A percentile compares a stretch with the other conserved stretches of the same genome.
phyloP scores from a whole-genome alignment of 1,140 invertebrate species.

The Nephila pilipes region DNA sequence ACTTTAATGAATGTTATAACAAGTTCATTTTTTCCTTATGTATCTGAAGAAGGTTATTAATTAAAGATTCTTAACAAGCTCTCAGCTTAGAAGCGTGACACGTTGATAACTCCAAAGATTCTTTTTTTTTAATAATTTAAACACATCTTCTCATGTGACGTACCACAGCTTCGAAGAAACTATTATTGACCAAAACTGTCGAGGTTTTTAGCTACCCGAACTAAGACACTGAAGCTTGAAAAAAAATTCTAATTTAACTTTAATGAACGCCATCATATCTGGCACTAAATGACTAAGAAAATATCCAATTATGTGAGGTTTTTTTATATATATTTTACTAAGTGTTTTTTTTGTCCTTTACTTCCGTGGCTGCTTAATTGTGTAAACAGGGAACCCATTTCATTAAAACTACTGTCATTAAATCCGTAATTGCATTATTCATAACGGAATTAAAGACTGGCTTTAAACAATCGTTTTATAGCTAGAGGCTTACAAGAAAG shows the following conservation, averaged over 20 bases:
- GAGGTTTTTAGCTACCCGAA: conserved; percentile 40
- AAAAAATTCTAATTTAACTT: conserved; percentile 72
- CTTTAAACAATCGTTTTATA: conserved; percentile 72
- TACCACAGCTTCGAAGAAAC: background rate
- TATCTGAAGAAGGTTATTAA: conserved; percentile 58
- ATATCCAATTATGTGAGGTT: conserved; percentile 62
- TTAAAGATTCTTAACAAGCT: conserved; percentile 68
- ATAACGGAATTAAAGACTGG: conserved; percentile 67
- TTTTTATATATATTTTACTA: conserved; percentile 27
- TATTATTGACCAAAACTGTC: conserved; percentile 53
- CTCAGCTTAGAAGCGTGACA: conserved; percentile 35
- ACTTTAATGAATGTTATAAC: conserved; percentile 58
- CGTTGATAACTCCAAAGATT: conserved; percentile 33
- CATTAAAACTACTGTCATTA: conserved; percentile 71
- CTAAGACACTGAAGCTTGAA: background rate
- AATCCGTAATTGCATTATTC: conserved; percentile 74
- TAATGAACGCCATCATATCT: conserved; percentile 69
- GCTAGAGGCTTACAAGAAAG: conserved; percentile 26
- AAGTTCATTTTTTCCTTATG: conserved; percentile 11
- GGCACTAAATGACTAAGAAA: conserved; percentile 71
- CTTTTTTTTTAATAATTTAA: conserved; percentile 53
- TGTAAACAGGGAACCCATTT: conserved; percentile 69
- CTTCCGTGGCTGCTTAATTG: conserved; percentile 50
- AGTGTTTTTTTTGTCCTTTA: conserved; percentile 38
- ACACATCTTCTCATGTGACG: conserved; percentile 52